phyloP scores from a whole-genome alignment of 1,140 invertebrate species.

The Ceratosolen solmsi region DNA sequence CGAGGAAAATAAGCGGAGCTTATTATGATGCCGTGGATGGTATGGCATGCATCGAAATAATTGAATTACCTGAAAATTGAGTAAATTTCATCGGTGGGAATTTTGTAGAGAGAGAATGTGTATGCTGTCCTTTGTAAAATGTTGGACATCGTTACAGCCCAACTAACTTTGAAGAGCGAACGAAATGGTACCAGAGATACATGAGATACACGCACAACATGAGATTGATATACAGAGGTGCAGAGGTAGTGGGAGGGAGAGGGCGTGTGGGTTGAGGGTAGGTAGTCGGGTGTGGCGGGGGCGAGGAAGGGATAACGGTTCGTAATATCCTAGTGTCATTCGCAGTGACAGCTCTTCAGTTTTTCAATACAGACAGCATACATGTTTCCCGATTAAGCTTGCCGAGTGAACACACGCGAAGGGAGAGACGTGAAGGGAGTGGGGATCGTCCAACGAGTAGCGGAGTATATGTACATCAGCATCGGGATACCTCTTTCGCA shows the following conservation, averaged over 20 bases:
- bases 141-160: not conserved
- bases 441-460: not conserved
- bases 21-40: no score
- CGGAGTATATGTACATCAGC: not conserved
- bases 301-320: not conserved
- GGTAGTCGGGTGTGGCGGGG: not conserved
- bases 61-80: no score
- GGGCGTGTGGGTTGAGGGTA: not conserved
- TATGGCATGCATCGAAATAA: no score
- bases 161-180: not conserved
- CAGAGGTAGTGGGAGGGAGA: not conserved
- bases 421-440: no score
- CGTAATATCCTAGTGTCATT: slow-evolving; percentile 11
- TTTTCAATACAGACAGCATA: not conserved
- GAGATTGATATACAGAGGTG: not conserved
- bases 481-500: not conserved
- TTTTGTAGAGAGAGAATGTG: no score
- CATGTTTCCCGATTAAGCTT: not conserved
- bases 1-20: no score
- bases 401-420: not conserved
- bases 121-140: not conserved
- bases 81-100: no score
- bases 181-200: not conserved
- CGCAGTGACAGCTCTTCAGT: not conserved
- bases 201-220: no score